phyloP scores from a whole-genome alignment of 53 echinoderm and acorn worm genomes.

The Apostichopus leukothele region DNA sequence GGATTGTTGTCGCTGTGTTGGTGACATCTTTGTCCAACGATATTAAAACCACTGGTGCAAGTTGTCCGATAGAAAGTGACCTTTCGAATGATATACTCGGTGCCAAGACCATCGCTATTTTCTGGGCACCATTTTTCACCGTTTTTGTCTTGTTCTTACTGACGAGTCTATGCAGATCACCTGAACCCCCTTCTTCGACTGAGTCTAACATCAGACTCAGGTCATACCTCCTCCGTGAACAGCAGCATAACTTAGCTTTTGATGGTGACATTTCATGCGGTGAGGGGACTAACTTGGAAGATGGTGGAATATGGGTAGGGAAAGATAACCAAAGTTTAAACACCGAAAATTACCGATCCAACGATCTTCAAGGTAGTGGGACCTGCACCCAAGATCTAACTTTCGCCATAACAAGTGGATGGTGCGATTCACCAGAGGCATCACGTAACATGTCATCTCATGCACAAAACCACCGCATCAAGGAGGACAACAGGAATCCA shows the following conservation, averaged over 20 bases:
- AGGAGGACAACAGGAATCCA: not conserved
- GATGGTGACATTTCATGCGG: not conserved
- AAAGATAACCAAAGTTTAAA: not conserved
- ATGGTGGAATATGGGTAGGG: conserved; percentile 6
- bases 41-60: not conserved
- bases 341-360: not conserved
- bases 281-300: not conserved
- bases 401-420: not conserved
- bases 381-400: not conserved
- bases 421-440: not conserved
- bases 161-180: not conserved
- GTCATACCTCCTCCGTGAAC: not conserved
- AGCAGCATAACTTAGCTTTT: not conserved
- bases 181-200: not conserved
- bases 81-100: not conserved
- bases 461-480: not conserved
- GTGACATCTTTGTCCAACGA: not conserved
- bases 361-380: not conserved
- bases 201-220: not conserved
- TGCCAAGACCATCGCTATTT: not conserved
- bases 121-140: not conserved
- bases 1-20: not conserved
- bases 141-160: not conserved
- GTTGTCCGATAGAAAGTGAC: not conserved
- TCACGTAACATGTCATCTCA: not conserved